phyloP scores from a whole-genome alignment of 2,888 invertebrate genomes.

The Chalcosyrphus nemorum region DNA sequence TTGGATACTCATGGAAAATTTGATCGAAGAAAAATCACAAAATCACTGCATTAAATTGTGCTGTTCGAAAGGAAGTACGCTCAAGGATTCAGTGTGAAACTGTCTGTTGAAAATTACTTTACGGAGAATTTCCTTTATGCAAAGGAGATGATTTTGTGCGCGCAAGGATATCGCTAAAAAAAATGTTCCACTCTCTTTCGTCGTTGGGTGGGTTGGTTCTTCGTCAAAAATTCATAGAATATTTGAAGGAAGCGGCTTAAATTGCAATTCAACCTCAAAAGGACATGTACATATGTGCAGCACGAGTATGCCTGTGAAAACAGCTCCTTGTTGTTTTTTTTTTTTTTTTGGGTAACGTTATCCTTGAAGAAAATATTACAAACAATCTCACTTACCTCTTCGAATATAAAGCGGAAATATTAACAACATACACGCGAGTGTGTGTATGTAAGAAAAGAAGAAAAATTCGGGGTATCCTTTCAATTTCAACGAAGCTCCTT shows the following conservation, averaged over 20 bases:
- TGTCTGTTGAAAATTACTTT: constrained; percentile 51
- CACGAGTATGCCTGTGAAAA: neutral
- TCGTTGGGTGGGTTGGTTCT: no score
- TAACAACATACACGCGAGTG: neutral
- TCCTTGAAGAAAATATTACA: neutral
- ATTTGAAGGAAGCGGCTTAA: constrained; percentile 32
- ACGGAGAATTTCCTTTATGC: constrained; percentile 30
- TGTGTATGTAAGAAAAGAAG: neutral
- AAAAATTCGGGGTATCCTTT: neutral
- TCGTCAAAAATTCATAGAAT: constrained; percentile 55
- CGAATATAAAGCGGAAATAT: neutral
- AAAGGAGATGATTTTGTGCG: constrained; percentile 17
- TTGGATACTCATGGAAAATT: constrained; percentile 58
- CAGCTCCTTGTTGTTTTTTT: no score
- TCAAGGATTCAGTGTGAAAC: constrained; percentile 36
- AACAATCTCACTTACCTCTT: neutral
- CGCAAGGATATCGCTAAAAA: constrained; percentile 17
- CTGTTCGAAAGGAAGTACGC: constrained; percentile 7
- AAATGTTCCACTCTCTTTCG: neutral
- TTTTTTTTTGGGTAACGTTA: neutral
- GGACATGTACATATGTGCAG: neutral
- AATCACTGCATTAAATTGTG: constrained; percentile 52
- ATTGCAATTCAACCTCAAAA: constrained; percentile 25
- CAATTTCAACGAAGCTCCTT: constrained; percentile 10
- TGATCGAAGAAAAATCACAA: constrained; percentile 49